These are phyloP conservation scores for Drosophila trichaetosa DNA, from an alignment of 2,888 invertebrate species.

Conservation along the genomic window DNA sequence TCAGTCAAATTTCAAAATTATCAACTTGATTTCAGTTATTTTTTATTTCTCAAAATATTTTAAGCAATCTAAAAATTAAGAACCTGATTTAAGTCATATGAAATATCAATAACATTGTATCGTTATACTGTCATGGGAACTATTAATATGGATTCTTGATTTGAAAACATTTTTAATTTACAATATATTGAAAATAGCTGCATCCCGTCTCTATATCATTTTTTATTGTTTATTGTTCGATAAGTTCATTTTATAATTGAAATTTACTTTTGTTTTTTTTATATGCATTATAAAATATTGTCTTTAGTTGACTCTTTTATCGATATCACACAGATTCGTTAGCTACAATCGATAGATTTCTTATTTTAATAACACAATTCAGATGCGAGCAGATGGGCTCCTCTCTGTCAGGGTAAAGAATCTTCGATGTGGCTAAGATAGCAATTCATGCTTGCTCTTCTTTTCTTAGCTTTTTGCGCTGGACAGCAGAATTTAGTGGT, in stretches of 20 bases:
- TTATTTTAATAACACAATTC: neutral
- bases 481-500: conserved; percentile 52
- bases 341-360: neutral
- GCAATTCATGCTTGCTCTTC: neutral
- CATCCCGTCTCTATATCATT: neutral
- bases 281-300: neutral
- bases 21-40: too few relatives aligned
- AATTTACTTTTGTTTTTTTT: neutral
- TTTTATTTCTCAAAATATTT: neutral
- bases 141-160: neutral
- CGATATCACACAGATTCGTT: neutral
- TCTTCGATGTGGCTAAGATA: neutral
- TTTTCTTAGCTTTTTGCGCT: conserved; percentile 11
- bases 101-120: neutral
- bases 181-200: neutral
- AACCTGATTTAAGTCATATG: neutral
- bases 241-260: neutral
- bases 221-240: neutral
- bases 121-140: neutral
- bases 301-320: neutral
- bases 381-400: neutral
- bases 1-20: too few relatives aligned
- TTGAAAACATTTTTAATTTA: neutral
- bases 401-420: neutral
- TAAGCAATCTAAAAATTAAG: neutral